Conservation (phyloP, 2,888 invertebrate genomes). For the Allophyes oxyacanthae region DNA sequence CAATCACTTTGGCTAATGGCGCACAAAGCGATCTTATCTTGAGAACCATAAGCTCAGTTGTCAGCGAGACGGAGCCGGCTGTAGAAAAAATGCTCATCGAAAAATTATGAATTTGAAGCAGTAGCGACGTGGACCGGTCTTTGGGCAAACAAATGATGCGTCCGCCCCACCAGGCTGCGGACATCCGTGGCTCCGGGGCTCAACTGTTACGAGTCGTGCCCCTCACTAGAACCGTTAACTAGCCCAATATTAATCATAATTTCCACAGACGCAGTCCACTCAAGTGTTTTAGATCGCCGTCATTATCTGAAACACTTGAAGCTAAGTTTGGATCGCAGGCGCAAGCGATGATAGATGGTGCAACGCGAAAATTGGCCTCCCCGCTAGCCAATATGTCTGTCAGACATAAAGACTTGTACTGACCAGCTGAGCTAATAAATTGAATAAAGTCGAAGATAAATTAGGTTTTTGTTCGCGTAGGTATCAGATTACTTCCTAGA, state of each 20-base stretch:
- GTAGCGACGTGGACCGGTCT: slow-evolving; percentile 72
- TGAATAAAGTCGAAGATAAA: slow-evolving; percentile 42
- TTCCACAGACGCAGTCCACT: slow-evolving; percentile 80
- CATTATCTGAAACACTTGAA: slow-evolving; percentile 77
- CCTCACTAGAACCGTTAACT: slow-evolving; percentile 72
- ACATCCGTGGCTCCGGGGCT: slow-evolving; percentile 68
- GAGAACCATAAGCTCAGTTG: slow-evolving; percentile 81
- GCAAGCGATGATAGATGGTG: slow-evolving; percentile 66
- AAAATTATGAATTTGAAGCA: slow-evolving; percentile 78
- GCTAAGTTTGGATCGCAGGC: slow-evolving; percentile 56
- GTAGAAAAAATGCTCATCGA: slow-evolving; percentile 77
- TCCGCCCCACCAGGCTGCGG: slow-evolving; percentile 61
- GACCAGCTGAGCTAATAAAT: slow-evolving; percentile 42
- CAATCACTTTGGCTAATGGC: slow-evolving; percentile 88
- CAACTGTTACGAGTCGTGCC: slow-evolving; percentile 47
- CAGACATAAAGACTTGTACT: slow-evolving; percentile 50
- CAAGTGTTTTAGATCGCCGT: slow-evolving; percentile 83
- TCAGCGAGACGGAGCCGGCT: slow-evolving; percentile 75
- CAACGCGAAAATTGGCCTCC: slow-evolving; percentile 67
- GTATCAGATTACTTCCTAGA: slow-evolving; percentile 42
- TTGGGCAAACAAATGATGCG: slow-evolving; percentile 74
- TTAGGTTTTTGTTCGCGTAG: slow-evolving; percentile 40
- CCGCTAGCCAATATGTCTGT: slow-evolving; percentile 62
- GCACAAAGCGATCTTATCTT: slow-evolving; percentile 82
- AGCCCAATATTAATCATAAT: slow-evolving; percentile 87